These are phyloP conservation scores for Drosophila yooni DNA, from an alignment of 2,888 invertebrate species.

Conservation along the genomic window DNA sequence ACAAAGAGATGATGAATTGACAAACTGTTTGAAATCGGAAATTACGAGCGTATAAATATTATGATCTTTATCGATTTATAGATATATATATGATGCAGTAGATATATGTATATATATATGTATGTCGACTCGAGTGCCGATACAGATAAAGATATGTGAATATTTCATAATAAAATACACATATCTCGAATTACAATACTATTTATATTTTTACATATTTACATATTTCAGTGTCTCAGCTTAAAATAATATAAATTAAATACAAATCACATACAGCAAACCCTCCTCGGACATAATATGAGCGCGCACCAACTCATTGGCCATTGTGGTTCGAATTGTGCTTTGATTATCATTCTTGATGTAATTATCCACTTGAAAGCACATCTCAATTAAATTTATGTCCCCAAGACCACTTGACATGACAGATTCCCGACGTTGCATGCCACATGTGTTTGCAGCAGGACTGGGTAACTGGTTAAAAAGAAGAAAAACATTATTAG, in stretches of 20 bases:
- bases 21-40: not conserved
- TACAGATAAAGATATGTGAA: not conserved
- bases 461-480: constrained; percentile 15
- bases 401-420: constrained; percentile 29
- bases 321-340: constrained; percentile 48
- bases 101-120: not conserved
- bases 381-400: not conserved
- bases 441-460: not conserved
- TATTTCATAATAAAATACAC: not conserved
- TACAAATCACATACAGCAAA: constrained; percentile 52
- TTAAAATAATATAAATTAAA: not conserved
- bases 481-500: not conserved
- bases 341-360: constrained; percentile 29
- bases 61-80: not conserved
- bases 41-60: not conserved
- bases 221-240: not conserved
- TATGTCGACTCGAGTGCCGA: not conserved
- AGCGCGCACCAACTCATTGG: constrained; percentile 44
- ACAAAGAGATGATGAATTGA: not conserved
- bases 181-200: not conserved
- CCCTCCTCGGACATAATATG: constrained; percentile 42
- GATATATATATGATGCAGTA: not conserved
- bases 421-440: constrained; percentile 44
- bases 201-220: not conserved
- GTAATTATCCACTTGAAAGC: constrained; percentile 18